Evolutionary conservation across 1,140 invertebrate genomes (phyloP).

Genomic region (Euborellia annulipes): DNA sequence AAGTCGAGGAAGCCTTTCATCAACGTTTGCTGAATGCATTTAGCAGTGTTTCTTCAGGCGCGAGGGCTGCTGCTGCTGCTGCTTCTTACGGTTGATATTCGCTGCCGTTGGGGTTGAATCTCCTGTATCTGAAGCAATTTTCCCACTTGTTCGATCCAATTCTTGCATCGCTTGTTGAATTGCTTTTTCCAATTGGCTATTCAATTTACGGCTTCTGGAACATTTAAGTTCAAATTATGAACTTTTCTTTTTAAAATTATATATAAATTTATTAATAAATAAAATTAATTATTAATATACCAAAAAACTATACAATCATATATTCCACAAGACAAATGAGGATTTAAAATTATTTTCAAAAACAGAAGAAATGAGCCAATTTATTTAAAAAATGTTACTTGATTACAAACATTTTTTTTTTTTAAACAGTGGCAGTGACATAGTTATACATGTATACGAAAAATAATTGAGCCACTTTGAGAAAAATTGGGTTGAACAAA

Average conservation of each 20-base stretch:
- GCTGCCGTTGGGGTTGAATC: neutral
- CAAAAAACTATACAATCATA: conserved; percentile 2
- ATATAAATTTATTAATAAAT: neutral
- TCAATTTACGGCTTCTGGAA: conserved; percentile 76
- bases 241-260: neutral
- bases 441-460: no score
- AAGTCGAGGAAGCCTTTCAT: no score
- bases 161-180: conserved; percentile 83
- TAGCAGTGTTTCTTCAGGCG: no score
- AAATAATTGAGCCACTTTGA: no score
- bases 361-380: no score
- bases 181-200: conserved; percentile 68
- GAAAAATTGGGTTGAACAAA: no score
- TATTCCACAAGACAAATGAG: neutral
- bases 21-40: no score
- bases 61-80: no score
- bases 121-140: conserved; percentile 1
- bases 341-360: neutral
- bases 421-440: no score
- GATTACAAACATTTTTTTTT: no score
- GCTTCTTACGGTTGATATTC: no score
- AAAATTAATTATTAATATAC: neutral
- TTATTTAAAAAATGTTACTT: no score
- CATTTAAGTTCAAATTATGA: conserved; percentile 17
- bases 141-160: conserved; percentile 40